phyloP scores from a whole-genome alignment of 2,888 invertebrate genomes.

The Molanna angustata region DNA sequence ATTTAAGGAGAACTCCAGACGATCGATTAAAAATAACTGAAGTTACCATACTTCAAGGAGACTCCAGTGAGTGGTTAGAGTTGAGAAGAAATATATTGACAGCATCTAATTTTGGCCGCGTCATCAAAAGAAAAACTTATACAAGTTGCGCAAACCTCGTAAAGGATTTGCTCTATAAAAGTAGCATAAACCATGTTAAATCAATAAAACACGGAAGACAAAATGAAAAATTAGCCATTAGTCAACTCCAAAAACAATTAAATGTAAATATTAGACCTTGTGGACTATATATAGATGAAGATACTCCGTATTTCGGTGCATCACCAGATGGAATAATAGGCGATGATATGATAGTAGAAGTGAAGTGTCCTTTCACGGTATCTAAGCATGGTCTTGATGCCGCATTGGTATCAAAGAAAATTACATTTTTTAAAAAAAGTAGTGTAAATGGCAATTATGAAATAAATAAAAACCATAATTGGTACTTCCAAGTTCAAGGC shows the following conservation, averaged over 20 bases:
- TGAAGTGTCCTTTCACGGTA: conserved; percentile 13
- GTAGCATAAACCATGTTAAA: not conserved
- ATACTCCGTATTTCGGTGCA: conserved; percentile 23
- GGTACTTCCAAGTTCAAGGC: conserved; percentile 24
- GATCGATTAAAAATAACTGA: conserved; percentile 8
- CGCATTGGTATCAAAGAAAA: conserved; percentile 5
- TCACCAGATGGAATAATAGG: conserved; percentile 27
- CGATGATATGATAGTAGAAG: conserved; percentile 12
- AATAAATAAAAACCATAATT: conserved; percentile 10
- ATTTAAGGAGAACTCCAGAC: conserved; percentile 4
- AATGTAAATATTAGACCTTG: conserved; percentile 17
- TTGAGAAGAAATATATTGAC: conserved; percentile 20
- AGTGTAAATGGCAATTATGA: conserved; percentile 3
- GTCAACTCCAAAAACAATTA: conserved; percentile 18
- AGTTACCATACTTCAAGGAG: conserved; percentile 16
- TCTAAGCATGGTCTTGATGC: conserved; percentile 2
- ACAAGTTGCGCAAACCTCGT: conserved; percentile 21
- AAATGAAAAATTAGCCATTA: conserved; percentile 22
- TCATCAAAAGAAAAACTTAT: conserved; percentile 17
- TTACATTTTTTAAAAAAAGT: conserved; percentile 4
- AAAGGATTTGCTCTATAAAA: conserved; percentile 1
- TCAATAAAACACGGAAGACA: conserved; percentile 26
- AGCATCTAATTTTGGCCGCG: conserved; percentile 17
- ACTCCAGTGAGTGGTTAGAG: conserved; percentile 19
- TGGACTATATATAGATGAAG: conserved; percentile 26